These are phyloP conservation scores for Griposia aprilina DNA, from an alignment of 2,888 invertebrate species.

Conservation along the genomic window DNA sequence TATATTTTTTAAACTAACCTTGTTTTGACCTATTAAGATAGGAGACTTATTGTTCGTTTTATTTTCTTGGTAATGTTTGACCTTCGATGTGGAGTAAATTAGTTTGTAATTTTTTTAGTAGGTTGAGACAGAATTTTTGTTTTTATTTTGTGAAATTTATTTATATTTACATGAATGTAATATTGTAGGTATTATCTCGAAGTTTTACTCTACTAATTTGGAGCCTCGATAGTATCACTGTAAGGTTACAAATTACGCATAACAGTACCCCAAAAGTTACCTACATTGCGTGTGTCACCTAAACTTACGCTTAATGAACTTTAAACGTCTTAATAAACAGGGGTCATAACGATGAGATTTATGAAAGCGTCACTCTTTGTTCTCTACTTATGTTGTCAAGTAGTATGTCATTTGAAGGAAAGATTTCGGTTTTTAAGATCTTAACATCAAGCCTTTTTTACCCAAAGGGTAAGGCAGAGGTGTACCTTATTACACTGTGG, in stretches of 20 bases:
- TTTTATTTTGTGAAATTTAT: not conserved
- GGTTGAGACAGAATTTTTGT: not conserved
- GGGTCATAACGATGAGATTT: conserved; percentile 16
- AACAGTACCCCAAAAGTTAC: conserved; percentile 25
- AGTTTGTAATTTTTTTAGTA: conserved; percentile 3
- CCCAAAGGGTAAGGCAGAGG: too few species aligned
- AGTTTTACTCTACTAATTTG: not conserved
- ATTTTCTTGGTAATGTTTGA: conserved; percentile 26
- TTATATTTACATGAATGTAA: not conserved
- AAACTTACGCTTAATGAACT: conserved; percentile 15
- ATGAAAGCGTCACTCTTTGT: not conserved
- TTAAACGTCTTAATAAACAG: conserved; percentile 14
- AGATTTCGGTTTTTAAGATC: too few species aligned
- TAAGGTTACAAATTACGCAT: not conserved
- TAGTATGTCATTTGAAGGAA: too few species aligned
- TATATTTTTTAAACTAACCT: conserved; percentile 47
- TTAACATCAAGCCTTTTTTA: too few species aligned
- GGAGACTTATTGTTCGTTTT: conserved; percentile 24
- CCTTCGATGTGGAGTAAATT: conserved; percentile 22
- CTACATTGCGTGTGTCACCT: not conserved
- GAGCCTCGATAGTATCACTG: conserved; percentile 6
- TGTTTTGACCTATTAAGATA: conserved; percentile 46
- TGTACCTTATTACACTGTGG: too few species aligned
- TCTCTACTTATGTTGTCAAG: not conserved
- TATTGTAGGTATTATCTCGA: not conserved